Base-by-base conservation (phyloP, 2,113 vertebrate genomes). In the Sceloporus tristichus region DNA sequence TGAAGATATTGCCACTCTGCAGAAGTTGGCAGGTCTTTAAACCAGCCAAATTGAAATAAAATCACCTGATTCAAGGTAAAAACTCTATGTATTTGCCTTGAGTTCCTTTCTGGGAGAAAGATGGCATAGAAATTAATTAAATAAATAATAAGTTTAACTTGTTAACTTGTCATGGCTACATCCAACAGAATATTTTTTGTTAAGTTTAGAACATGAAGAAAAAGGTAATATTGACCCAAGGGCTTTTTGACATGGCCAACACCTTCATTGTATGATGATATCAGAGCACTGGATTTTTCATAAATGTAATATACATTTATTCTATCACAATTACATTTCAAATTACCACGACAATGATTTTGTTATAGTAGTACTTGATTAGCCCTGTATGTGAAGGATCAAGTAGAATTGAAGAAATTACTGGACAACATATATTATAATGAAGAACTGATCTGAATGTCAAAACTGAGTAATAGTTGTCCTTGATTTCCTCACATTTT, bases 191-290 rank as follows among this genome's bases (percentile, higher is more conserved):
- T 65, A 16, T 29, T 84, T 82, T 76, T 53, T 56, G 75, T 88
- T 84, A 2, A 59, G 86, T 87, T 73, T 54, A 85, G 70, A 0
- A 0, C 25, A 71, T 54, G 34, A 25, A 48, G 0, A 0, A 0
- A 4, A 4, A 87, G 56, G 14, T 79, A 68, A 85, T 42, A 27
- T 18, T 34, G 66, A 89, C 53, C 29, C 86, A 68, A 78, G 48
- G 9, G 25, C 34, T 29, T 8, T 23, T 29, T 0, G 0, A 38
- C 66, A 82, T 81, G 16, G 79, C 21, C 80, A 76, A 9, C 29
- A 77, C 29, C 42, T 25, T 56, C 38, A 75, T 75, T 65, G 79
- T 85, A 2, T 85, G 65, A 1, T 5, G 2, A 7, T 62, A 74
- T 3, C 73, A 82, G 25, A 74, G 40, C 68, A 62, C 18, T 62